Evolutionary conservation across 2,797 vertebrate species (phyloP).

Genomic region (Tachyglossus aculeatus): DNA sequence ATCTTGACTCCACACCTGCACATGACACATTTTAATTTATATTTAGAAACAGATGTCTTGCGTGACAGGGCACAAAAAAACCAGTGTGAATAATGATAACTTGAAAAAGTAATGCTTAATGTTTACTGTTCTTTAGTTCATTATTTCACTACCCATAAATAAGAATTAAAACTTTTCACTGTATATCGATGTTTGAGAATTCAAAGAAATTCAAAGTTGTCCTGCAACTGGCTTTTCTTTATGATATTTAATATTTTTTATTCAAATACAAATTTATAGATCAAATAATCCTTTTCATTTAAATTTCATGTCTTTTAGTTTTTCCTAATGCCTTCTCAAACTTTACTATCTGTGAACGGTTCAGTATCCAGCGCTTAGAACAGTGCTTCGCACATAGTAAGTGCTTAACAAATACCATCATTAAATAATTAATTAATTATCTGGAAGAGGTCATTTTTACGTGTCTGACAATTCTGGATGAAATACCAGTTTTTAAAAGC

Average conservation of each 20-base stretch:
- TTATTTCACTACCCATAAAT: conserved; percentile 22
- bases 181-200: no score
- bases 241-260: neutral
- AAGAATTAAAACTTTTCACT: no score
- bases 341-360: no score
- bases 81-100: conserved; percentile 39
- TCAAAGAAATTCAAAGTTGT: no score
- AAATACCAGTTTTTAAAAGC: no score
- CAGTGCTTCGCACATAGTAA: no score
- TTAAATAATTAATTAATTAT: no score
- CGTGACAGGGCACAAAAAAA: conserved; percentile 46
- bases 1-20: conserved; percentile 65
- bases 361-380: no score
- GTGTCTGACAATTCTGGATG: no score
- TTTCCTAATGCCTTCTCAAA: neutral
- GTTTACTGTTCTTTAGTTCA: conserved; percentile 29
- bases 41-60: conserved; percentile 61
- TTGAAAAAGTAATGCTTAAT: conserved; percentile 19
- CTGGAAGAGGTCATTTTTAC: no score
- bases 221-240: neutral
- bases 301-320: neutral
- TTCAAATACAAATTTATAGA: conserved; percentile 25
- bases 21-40: conserved; percentile 49
- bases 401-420: no score
- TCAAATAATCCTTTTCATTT: conserved; percentile 1